Conservation (phyloP, 1,140 invertebrate genomes). For the Tetragnatha versicolor region DNA sequence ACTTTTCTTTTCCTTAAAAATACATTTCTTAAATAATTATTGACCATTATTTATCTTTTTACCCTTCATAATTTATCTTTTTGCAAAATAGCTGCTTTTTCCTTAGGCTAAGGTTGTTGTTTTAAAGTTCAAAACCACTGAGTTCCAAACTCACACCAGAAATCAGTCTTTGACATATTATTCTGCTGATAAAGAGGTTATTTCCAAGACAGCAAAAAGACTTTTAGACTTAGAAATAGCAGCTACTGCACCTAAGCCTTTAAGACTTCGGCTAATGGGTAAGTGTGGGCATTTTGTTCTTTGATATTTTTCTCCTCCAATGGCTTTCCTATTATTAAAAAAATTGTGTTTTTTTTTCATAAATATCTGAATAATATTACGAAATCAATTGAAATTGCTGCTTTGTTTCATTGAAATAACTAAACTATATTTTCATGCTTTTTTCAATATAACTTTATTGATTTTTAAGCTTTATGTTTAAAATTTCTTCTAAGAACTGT, state of each 20-base stretch:
- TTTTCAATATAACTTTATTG: background rate
- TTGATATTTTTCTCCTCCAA: background rate
- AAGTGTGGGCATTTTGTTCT: slow-evolving; percentile 25
- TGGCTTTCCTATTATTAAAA: background rate
- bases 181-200: slow-evolving; percentile 63
- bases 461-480: background rate
- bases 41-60: too few relatives aligned
- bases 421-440: background rate
- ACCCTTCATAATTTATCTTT: too few relatives aligned
- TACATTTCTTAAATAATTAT: too few relatives aligned
- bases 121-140: slow-evolving; percentile 68
- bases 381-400: background rate
- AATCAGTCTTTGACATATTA: slow-evolving; percentile 62
- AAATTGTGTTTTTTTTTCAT: background rate
- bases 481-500: too few relatives aligned
- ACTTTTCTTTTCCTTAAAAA: too few relatives aligned
- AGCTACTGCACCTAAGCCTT: slow-evolving; percentile 59
- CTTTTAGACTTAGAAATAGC: slow-evolving; percentile 65
- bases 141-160: slow-evolving; percentile 67
- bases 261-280: slow-evolving; percentile 67
- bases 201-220: slow-evolving; percentile 64
- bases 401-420: background rate
- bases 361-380: background rate
- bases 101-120: slow-evolving; percentile 66
- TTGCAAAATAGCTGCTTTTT: too few relatives aligned